Evolutionary conservation across 2,797 vertebrate species (phyloP).

Genomic region (Schizothorax lantsangensis): DNA sequence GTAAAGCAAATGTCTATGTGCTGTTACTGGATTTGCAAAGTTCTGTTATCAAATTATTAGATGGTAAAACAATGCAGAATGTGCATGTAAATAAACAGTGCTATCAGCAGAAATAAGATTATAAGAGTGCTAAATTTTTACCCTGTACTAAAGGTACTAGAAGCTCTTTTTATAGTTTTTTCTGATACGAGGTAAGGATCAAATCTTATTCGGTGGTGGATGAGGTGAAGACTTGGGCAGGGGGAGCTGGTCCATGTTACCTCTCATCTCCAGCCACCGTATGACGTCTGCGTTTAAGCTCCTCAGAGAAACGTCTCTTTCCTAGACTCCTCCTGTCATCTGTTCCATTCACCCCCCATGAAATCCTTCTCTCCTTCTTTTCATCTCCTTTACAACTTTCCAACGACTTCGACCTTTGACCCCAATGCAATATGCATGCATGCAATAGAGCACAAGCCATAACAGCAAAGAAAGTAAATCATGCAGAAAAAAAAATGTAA

Average conservation of each 20-base stretch:
- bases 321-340: slow-evolving; percentile 73
- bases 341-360: slow-evolving; percentile 72
- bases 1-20: not conserved
- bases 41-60: not conserved
- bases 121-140: not conserved
- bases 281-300: slow-evolving; percentile 79
- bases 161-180: not conserved
- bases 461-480: slow-evolving; percentile 49
- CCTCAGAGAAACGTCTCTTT: slow-evolving; percentile 74
- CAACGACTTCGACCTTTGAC: slow-evolving; percentile 77
- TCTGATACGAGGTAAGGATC: not conserved
- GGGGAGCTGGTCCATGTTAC: slow-evolving; percentile 66
- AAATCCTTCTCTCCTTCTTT: slow-evolving; percentile 80
- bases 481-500: slow-evolving; percentile 55
- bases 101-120: not conserved
- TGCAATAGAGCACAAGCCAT: slow-evolving; percentile 68
- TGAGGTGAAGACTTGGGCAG: not conserved
- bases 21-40: not conserved
- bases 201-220: not conserved
- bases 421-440: slow-evolving; percentile 43
- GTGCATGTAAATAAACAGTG: not conserved
- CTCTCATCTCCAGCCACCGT: slow-evolving; percentile 78
- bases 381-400: slow-evolving; percentile 74
- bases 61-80: not conserved
- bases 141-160: not conserved